A percentile compares a stretch with the other conserved stretches of the same genome.
phyloP scores from a whole-genome alignment of 2,113 vertebrate species.

The Lepisosteus osseus region DNA sequence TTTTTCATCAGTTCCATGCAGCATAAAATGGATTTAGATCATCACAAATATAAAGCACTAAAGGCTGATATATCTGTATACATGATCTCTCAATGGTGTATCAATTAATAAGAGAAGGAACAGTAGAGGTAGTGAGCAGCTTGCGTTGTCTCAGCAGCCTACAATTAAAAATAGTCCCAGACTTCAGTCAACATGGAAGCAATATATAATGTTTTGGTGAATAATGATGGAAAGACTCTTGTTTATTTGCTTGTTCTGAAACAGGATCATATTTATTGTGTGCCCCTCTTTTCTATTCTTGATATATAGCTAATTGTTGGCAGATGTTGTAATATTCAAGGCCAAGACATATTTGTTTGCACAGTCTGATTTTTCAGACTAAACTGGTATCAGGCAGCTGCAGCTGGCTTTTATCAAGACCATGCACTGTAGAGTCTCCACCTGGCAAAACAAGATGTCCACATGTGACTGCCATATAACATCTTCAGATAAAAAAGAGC shows the following conservation, averaged over 20 bases:
- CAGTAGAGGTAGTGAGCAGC: slow-evolving; percentile 21
- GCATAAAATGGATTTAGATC: slow-evolving; percentile 37
- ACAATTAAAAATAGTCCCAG: slow-evolving; percentile 17
- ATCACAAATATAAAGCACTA: slow-evolving; percentile 43
- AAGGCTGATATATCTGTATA: slow-evolving; percentile 37
- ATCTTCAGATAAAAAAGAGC: slow-evolving; percentile 62
- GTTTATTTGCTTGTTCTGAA: slow-evolving; percentile 86
- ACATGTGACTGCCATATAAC: slow-evolving; percentile 64
- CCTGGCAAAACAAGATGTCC: slow-evolving; percentile 89
- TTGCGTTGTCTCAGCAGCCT: slow-evolving; percentile 40
- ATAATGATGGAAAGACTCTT: slow-evolving; percentile 63
- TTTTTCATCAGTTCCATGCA: slow-evolving; percentile 39
- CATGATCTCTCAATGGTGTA: slow-evolving; percentile 10
- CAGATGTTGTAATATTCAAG: slow-evolving; percentile 76
- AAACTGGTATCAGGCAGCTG: slow-evolving; percentile 72
- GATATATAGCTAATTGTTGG: slow-evolving; percentile 82
- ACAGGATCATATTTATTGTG: slow-evolving; percentile 69
- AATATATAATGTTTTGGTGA: slow-evolving; percentile 55
- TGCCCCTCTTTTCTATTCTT: slow-evolving; percentile 56
- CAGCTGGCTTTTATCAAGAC: slow-evolving; percentile 89
- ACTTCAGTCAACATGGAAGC: slow-evolving; percentile 24
- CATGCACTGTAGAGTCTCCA: slow-evolving; percentile 65
- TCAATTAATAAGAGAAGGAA: background rate
- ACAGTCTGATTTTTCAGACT: slow-evolving; percentile 85
- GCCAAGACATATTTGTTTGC: slow-evolving; percentile 87